These are phyloP conservation scores for Neoaliturus tenellus DNA, from an alignment of 2,888 invertebrate species.

Conservation along the genomic window DNA sequence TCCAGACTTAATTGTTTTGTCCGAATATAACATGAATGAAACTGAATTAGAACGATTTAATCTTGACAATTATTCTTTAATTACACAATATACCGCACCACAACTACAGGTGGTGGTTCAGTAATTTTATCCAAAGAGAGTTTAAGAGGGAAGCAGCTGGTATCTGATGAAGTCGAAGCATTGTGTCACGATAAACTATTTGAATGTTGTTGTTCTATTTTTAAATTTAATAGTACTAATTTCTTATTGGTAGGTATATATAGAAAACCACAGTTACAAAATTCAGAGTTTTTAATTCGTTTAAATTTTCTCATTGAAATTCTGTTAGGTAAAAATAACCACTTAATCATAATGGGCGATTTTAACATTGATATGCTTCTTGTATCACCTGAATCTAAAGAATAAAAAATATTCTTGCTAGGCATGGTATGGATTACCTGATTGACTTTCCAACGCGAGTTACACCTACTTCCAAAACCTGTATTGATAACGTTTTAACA, in stretches of 20 bases:
- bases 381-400: slow-evolving; percentile 10
- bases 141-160: slow-evolving; percentile 25
- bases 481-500: slow-evolving; percentile 17
- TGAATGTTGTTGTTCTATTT: neutral
- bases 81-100: slow-evolving; percentile 9
- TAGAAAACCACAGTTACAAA: slow-evolving; percentile 12
- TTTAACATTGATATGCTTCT: neutral
- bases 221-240: neutral
- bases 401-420: slow-evolving; percentile 26
- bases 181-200: slow-evolving; percentile 17
- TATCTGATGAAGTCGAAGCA: neutral
- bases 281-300: slow-evolving; percentile 29
- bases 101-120: neutral
- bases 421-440: neutral
- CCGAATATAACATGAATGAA: slow-evolving; percentile 18
- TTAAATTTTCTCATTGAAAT: neutral
- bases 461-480: slow-evolving; percentile 18
- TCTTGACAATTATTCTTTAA: neutral
- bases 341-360: neutral
- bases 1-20: slow-evolving; percentile 5
- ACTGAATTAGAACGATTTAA: slow-evolving; percentile 15
- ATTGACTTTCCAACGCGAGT: slow-evolving; percentile 36
- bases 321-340: neutral
- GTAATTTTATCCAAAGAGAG: slow-evolving; percentile 13
- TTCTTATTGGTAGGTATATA: neutral